Evolutionary conservation across 2,888 invertebrate species (phyloP), one percentile per base, ranked within the genome.

Genomic region (Hermaeophaga mercurialis): DNA sequence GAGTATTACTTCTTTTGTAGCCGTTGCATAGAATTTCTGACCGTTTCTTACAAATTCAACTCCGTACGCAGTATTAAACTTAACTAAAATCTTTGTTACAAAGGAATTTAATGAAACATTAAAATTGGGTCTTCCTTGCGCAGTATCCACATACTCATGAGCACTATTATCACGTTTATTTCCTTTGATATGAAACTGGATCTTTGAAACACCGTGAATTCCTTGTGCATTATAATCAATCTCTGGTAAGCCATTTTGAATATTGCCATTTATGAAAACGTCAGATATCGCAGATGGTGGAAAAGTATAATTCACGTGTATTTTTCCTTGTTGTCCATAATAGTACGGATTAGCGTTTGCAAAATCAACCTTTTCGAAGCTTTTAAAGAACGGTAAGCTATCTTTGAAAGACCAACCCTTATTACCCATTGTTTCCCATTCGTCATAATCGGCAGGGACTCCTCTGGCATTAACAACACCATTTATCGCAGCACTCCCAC

Each of bases 391-490:
- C 75, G 7, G 88, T 72, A 70, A 87, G 87, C 58, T 31, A 12
- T 59, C 62, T 9, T 59, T 45, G 19, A 52, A 58, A 15, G 44
- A 41, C 70, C 75, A 76, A 46, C 73, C 67, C 0, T 84, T 81
- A 73, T 91, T 91, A 0, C 94, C 93, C 12, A 87, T 79, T 0
- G 82, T 80, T 45, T 87, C 89, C 94, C 94, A 95, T 41, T 86
- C 83, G 73, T 94, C 89, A 72, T 85, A 95, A 75, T 94, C 94
- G 0, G 87, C 80, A 46, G 83, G 82, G 75, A 91, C 91, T 0
- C 94, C 94, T 50, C 94, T 80, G 31, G 92, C 85, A 74, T 94
- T 94, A 0, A 92, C 81, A 91, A 93, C 92, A 3, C 88, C 89
- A 70, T 93, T 93, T 0, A 93, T 80, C 1, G 90, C 88, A 17